Percentiles rank a stretch among this genome's conserved stretches.
Evolutionary conservation across 2,113 vertebrate species (phyloP).

Genomic region (Lasiurus cinereus): DNA sequence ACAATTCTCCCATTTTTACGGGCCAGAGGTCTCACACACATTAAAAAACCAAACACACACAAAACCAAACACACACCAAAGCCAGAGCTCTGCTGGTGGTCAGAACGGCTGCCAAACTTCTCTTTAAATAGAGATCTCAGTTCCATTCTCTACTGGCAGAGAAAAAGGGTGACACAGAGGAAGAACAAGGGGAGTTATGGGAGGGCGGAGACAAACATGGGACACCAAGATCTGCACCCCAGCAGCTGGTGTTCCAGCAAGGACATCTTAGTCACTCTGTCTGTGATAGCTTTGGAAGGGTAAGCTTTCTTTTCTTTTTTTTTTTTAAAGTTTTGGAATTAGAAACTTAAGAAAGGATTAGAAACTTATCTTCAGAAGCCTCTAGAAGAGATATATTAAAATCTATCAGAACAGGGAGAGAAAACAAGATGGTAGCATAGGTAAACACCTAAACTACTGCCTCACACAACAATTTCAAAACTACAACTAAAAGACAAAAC

Average conservation of each 20-base stretch:
- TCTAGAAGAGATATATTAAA: neutral
- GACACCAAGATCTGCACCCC: neutral
- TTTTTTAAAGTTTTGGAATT: neutral
- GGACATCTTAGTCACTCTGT: neutral
- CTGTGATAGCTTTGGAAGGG: neutral
- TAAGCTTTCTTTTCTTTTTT: neutral
- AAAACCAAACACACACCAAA: slow-evolving; percentile 35
- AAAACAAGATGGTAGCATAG: too few relatives aligned
- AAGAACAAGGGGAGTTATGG: neutral
- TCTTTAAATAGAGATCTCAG: slow-evolving; percentile 64
- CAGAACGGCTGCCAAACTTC: slow-evolving; percentile 59
- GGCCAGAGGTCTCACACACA: slow-evolving; percentile 58
- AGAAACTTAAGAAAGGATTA: neutral
- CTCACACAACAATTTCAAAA: too few relatives aligned
- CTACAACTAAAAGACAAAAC: too few relatives aligned
- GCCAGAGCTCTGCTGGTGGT: slow-evolving; percentile 6
- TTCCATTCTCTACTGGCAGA: slow-evolving; percentile 56
- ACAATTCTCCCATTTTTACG: neutral
- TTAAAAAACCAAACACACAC: slow-evolving; percentile 72
- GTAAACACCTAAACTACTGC: too few relatives aligned
- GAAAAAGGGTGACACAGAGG: neutral
- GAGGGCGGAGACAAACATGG: neutral
- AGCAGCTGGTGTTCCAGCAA: neutral
- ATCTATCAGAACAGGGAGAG: neutral
- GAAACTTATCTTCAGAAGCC: neutral